Evolutionary conservation across 2,113 vertebrate genomes (phyloP), one percentile per base, ranked within the genome.

Genomic region (Osmerus eperlanus): DNA sequence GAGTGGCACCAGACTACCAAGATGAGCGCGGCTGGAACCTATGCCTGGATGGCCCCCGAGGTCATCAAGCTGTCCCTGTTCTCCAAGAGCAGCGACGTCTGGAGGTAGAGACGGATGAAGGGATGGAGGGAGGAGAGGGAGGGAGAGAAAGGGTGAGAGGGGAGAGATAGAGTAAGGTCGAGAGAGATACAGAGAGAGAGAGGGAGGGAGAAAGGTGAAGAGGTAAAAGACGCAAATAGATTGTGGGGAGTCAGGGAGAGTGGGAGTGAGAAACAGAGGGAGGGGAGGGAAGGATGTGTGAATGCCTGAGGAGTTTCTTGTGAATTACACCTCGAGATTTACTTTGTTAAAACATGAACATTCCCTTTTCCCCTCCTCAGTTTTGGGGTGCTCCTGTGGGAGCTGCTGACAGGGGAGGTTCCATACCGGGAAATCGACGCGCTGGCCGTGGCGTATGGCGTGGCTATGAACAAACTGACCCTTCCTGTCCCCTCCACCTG

Each of bases 21-120:
- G 90, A 99, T 99, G 96, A 98, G 96, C 0, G 94, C 96, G 0
- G 96, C 95, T 0, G 96, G 96, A 72, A 99, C 97, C 3, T 98
- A 99, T 0, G 96, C 97, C 0, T 99, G 97, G 97, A 99, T 99
- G 97, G 96, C 97, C 23, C 97, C 97, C 0, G 97, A 97, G 86
- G 95, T 97, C 83, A 96, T 97, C 86, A 94, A 94, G 32, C 89
- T 94, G 54, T 96, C 95, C 16, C 92, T 95, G 53, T 96, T 97
- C 87, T 96, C 95, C 84, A 97, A 97, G 87, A 96, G 94, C 93
- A 97, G 95, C 29, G 95, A 97, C 0, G 93, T 97, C 78, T 97
- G 95, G 95, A 97, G 95, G 95, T 96, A 85, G 23, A 51, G 28
- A 73, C 7, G 41, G 41, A 47, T 9, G 41, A 12, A 9, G 41